Conservation (phyloP, 2,113 vertebrate species). For the Trichechus manatus region DNA sequence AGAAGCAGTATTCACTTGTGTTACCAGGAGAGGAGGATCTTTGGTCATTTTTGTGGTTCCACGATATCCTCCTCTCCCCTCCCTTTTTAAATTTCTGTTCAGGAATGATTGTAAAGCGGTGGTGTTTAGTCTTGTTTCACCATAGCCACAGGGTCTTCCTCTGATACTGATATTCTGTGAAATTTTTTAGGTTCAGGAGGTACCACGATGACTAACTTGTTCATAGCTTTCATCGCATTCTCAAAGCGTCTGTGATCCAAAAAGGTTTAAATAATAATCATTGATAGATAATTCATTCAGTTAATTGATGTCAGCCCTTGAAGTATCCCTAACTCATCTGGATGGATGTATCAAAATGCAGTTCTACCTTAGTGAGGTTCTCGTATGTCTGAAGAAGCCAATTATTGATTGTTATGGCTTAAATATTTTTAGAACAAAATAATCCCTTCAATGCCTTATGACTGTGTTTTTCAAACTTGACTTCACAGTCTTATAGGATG, state of each 20-base stretch:
- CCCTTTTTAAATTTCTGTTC: background rate
- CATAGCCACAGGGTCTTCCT: background rate
- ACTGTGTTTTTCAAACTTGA: background rate
- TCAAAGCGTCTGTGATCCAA: background rate
- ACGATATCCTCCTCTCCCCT: background rate
- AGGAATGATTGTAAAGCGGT: background rate
- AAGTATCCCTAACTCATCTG: background rate
- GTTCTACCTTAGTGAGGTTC: background rate
- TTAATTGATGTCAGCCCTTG: background rate
- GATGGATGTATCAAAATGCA: background rate
- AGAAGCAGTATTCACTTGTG: background rate
- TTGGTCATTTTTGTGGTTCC: background rate
- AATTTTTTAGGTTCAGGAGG: background rate
- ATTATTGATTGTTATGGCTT: background rate
- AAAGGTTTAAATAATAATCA: conserved; percentile 36
- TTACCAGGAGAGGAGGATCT: background rate
- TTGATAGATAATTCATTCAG: background rate
- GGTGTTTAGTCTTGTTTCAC: background rate
- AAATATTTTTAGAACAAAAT: background rate
- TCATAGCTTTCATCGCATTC: background rate
- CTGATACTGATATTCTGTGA: background rate
- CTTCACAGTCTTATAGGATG: background rate
- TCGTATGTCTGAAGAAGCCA: background rate
- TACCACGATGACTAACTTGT: background rate
- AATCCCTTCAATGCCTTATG: background rate